Conservation (phyloP, 2,888 invertebrate species). For the Spodoptera littoralis region DNA sequence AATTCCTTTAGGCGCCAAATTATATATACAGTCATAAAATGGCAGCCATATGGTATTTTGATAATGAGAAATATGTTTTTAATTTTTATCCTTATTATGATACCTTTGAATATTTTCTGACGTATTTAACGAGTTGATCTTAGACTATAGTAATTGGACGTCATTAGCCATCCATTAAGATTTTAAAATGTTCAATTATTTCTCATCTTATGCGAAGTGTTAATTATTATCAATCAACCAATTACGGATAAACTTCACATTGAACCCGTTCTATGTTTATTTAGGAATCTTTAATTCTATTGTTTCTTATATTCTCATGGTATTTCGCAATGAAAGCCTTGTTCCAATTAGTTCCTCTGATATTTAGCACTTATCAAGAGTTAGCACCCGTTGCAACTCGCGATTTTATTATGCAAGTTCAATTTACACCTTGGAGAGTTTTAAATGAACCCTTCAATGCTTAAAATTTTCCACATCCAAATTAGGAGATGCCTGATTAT, state of each 20-base stretch:
- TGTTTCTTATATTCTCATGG: constrained; percentile 74
- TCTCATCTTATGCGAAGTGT: constrained; percentile 36
- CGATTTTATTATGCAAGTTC: constrained; percentile 69
- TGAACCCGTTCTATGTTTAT: constrained; percentile 48
- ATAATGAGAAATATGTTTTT: constrained; percentile 4
- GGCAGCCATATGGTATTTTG: constrained; percentile 14
- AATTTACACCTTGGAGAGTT: constrained; percentile 55
- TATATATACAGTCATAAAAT: constrained; percentile 27
- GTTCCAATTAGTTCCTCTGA: constrained; percentile 77
- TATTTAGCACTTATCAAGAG: constrained; percentile 76
- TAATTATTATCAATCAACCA: constrained; percentile 54
- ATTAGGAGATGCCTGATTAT: constrained; percentile 12
- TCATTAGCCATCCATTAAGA: constrained; percentile 41
- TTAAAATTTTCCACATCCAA: constrained; percentile 24
- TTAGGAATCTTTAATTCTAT: constrained; percentile 67
- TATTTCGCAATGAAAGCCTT: constrained; percentile 80
- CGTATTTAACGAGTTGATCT: constrained; percentile 18
- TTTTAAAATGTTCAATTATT: constrained; percentile 33
- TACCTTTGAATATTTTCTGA: constrained; percentile 15
- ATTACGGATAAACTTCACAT: constrained; percentile 54
- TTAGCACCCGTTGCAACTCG: constrained; percentile 68
- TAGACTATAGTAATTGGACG: constrained; percentile 31
- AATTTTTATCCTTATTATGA: neutral
- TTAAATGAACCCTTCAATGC: constrained; percentile 36
- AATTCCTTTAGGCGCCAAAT: constrained; percentile 30